Conservation (phyloP, 2,113 vertebrate genomes). For the Tachuris rubrigastra region DNA sequence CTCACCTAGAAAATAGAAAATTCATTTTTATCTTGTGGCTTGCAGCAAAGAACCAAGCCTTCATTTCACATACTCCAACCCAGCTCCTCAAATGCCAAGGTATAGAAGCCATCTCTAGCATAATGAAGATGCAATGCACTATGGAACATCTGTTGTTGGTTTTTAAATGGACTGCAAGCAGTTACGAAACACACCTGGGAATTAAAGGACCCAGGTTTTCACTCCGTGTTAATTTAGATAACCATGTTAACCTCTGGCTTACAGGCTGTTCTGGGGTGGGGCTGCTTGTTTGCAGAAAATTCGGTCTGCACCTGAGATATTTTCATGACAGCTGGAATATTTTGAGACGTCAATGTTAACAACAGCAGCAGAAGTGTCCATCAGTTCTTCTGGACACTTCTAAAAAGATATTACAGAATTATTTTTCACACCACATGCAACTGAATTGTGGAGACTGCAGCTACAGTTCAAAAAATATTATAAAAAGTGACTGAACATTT, state of each 20-base stretch:
- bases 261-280: not conserved
- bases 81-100: not conserved
- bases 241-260: not conserved
- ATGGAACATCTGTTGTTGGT: not conserved
- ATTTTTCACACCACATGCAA: not conserved
- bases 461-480: not conserved
- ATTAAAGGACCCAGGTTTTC: not conserved
- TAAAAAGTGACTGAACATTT: not conserved
- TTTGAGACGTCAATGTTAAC: not conserved
- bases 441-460: not conserved
- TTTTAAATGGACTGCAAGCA: not conserved
- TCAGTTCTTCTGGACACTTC: not conserved
- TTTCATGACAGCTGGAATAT: not conserved
- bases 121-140: not conserved
- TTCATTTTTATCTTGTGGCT: not conserved
- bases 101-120: not conserved
- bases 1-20: not conserved
- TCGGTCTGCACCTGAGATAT: not conserved
- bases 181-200: not conserved
- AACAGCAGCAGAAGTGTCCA: not conserved
- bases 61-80: not conserved
- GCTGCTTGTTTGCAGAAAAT: constrained; percentile 1
- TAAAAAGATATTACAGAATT: not conserved
- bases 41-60: not conserved
- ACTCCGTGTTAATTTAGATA: not conserved